Base-by-base conservation (phyloP, 53 echinoderm and acorn worm species). In the Echinarachnius parma region DNA sequence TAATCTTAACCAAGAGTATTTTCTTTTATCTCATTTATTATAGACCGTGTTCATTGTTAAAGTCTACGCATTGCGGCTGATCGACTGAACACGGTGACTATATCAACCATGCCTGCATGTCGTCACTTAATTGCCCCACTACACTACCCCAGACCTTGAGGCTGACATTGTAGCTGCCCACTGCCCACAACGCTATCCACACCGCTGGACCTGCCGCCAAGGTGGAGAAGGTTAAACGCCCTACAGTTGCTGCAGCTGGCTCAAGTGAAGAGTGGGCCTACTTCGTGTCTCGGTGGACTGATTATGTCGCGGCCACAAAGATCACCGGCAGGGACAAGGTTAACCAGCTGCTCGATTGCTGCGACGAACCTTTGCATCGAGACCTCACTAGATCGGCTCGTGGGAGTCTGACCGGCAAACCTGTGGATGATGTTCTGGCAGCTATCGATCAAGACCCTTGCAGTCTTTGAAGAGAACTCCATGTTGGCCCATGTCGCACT, bases 341-440 rank as follows among this genome's bases (percentile, higher is more conserved):
- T 21, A 29, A 75, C n/a, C 83, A 88, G 34, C 76, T 83, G 5
- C 89, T 89, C 21, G 89, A 89, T 31, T 84, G 81, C 32, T 89
- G 84, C 22, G 77, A 89, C 4, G 77, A 81, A 22, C 61, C 74
- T 27, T 81, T 89, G 8, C 53, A 63, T 19, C 64, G 57, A 64
- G 82, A 82, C 82, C 77, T 86, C 57, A 50, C 79, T 34, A 47
- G 64, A 42, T 14, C 53, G 16, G 59, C 69, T 60, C 57, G 71
- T 27, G 77, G 81, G 25, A 80, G 65, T 59, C 76, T 86, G 4
- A 67, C 77, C 53, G 20, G 16, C 52, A 86, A 77, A 48, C 11
- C 66, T 49, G 81, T 77, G 37, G 77, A 54, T 13, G 69, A 53
- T 9, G 48, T 77, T 15, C 53, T 86, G 13, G 26, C 60, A 44